A percentile compares a stretch with the other conserved stretches of the same genome.
Conservation (phyloP, 2,113 vertebrate species). For the Numenius arquata region DNA sequence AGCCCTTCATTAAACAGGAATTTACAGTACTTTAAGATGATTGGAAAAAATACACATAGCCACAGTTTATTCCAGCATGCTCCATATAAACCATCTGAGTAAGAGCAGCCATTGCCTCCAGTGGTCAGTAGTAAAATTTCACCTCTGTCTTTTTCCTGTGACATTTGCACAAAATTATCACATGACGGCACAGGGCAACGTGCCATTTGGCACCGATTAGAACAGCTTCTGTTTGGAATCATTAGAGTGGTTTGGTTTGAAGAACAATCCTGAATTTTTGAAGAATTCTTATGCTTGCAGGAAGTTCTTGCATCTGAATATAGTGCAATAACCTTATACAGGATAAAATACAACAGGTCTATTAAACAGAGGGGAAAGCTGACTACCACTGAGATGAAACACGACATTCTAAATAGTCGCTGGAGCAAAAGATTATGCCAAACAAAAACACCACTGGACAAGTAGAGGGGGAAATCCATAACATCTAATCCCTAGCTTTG, state of each 20-base stretch:
- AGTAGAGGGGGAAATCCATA: not conserved
- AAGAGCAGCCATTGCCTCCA: not conserved
- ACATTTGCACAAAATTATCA: not conserved
- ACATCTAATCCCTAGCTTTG: not conserved
- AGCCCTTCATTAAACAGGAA: not conserved
- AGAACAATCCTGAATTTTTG: not conserved
- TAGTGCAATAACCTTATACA: not conserved
- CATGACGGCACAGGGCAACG: not conserved
- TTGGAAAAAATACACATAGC: not conserved
- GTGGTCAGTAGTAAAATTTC: not conserved
- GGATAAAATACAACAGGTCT: not conserved
- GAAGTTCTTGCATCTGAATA: not conserved
- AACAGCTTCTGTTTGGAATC: not conserved
- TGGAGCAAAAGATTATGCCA: not conserved
- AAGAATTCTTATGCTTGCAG: not conserved
- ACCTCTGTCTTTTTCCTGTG: not conserved
- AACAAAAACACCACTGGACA: not conserved
- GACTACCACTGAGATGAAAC: not conserved
- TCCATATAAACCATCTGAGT: not conserved
- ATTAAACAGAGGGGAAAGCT: not conserved
- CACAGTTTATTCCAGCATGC: not conserved
- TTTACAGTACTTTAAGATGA: not conserved
- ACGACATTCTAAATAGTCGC: not conserved
- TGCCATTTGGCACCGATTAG: not conserved
- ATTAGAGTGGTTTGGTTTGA: not conserved